These are phyloP conservation scores for Hyles lineata DNA, from an alignment of 2,888 invertebrate species.

Conservation along the genomic window DNA sequence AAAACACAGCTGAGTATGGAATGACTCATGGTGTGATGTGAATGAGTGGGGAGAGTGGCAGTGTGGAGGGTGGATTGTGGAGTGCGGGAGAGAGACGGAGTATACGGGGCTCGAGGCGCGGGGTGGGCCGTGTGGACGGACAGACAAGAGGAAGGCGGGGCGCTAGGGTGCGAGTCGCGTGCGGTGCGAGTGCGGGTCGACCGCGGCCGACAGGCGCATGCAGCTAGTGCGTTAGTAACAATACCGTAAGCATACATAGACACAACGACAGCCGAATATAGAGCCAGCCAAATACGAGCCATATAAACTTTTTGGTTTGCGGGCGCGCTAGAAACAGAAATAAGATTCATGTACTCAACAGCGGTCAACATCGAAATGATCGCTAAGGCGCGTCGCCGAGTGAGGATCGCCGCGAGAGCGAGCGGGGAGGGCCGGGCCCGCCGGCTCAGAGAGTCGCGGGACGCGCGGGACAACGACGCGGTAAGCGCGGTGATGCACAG, in stretches of 20 bases:
- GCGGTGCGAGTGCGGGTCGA: conserved; percentile 47
- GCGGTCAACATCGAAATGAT: conserved; percentile 52
- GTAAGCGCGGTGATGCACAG: conserved; percentile 68
- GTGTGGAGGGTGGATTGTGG: neutral
- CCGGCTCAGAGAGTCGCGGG: conserved; percentile 28
- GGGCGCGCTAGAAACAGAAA: conserved; percentile 82
- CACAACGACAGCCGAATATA: conserved; percentile 83
- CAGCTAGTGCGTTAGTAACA: conserved; percentile 72
- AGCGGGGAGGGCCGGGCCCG: conserved; percentile 29
- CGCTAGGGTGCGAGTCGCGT: conserved; percentile 50
- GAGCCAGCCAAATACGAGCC: conserved; percentile 84
- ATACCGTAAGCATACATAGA: conserved; percentile 83
- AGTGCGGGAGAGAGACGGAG: neutral
- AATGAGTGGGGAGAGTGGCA: conserved; percentile 31
- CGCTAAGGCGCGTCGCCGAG: conserved; percentile 38
- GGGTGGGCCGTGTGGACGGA: conserved; percentile 65
- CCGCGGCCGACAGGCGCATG: conserved; percentile 61
- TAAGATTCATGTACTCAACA: conserved; percentile 74
- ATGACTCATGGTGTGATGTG: conserved; percentile 47
- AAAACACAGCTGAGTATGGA: conserved; percentile 41
- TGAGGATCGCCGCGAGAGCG: conserved; percentile 36
- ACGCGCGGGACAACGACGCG: conserved; percentile 46
- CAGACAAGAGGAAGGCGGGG: conserved; percentile 58
- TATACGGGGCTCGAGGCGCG: neutral
- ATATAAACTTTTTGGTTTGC: conserved; percentile 83